Conservation (phyloP, 2,888 invertebrate genomes). For the Diadegma fenestrale region DNA sequence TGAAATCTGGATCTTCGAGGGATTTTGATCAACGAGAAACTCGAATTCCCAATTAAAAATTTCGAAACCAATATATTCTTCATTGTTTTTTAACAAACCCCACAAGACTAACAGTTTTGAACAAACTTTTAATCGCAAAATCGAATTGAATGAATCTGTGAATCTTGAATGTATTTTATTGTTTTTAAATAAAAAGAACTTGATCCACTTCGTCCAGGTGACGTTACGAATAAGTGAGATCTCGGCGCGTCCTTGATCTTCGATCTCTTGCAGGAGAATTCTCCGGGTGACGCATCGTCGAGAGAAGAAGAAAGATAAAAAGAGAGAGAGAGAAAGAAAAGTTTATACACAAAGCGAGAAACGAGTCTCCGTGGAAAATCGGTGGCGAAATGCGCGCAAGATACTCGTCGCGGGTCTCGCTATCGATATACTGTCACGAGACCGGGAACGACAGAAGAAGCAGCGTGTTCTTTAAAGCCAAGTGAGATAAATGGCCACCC, state of each 20-base stretch:
- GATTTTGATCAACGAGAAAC: background rate
- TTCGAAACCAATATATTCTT: background rate
- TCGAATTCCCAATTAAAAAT: background rate
- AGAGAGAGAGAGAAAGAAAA: background rate
- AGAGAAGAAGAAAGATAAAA: background rate
- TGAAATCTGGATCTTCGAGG: background rate
- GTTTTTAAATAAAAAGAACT: constrained; percentile 30
- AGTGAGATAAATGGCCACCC: constrained; percentile 60
- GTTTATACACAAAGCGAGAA: constrained; percentile 1
- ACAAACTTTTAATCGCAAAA: background rate
- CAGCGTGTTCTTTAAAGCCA: constrained; percentile 53
- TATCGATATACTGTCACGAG: constrained; percentile 57
- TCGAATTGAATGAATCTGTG: background rate
- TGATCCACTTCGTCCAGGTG: constrained; percentile 60
- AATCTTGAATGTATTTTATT: background rate
- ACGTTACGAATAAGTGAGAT: constrained; percentile 29
- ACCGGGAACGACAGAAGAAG: constrained; percentile 25
- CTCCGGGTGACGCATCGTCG: constrained; percentile 30
- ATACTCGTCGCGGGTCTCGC: constrained; percentile 17
- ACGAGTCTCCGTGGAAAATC: constrained; percentile 43
- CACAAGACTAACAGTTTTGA: background rate
- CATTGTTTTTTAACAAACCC: background rate
- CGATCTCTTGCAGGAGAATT: constrained; percentile 49
- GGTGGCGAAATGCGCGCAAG: constrained; percentile 45
- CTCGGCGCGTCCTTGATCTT: constrained; percentile 61